Conservation (phyloP, 2,797 vertebrate species). For the Rhynchonycteris naso region DNA sequence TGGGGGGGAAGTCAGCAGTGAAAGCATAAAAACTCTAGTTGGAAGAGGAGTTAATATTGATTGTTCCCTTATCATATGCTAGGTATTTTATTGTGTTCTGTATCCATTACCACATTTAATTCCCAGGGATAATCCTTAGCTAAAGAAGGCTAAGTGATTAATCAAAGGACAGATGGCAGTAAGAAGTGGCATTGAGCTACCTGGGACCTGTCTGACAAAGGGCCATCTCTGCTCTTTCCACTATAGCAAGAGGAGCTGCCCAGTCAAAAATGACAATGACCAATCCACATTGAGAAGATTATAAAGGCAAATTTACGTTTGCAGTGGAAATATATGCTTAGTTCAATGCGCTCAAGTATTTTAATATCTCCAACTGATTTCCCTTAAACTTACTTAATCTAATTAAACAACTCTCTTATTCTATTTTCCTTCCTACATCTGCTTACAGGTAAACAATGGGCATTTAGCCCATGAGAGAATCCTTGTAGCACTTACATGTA, state of each 20-base stretch:
- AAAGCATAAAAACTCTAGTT: neutral
- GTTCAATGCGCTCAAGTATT: neutral
- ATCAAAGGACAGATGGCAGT: neutral
- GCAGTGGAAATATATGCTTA: neutral
- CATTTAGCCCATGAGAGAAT: neutral
- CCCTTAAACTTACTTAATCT: neutral
- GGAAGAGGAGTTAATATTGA: neutral
- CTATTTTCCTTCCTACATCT: neutral
- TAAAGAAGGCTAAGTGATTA: neutral
- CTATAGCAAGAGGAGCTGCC: neutral
- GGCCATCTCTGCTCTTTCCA: neutral
- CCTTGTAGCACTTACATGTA: neutral
- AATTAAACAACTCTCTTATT: neutral
- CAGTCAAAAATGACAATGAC: neutral
- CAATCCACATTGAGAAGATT: neutral
- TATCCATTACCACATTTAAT: slow-evolving; percentile 22
- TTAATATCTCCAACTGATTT: neutral
- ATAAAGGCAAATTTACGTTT: neutral
- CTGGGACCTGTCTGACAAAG: neutral
- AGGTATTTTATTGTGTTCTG: slow-evolving; percentile 5
- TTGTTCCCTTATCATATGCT: neutral
- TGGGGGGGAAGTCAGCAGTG: neutral
- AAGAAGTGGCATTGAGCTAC: neutral
- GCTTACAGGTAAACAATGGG: neutral
- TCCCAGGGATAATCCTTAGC: neutral